Evolutionary conservation across 2,797 vertebrate species (phyloP).

Genomic region (Anguilla marmorata): DNA sequence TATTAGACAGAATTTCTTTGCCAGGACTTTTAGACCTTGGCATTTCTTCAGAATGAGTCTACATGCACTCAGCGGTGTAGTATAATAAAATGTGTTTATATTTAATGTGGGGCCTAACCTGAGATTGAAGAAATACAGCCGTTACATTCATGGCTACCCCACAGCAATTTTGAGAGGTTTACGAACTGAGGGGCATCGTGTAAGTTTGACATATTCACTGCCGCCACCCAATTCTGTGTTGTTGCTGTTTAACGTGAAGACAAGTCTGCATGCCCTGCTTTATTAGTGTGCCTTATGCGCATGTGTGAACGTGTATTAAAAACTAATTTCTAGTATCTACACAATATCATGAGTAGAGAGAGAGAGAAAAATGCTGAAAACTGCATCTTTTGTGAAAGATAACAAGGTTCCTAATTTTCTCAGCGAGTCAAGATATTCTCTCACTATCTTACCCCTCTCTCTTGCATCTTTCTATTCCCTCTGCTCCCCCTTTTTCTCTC

Average conservation of each 20-base stretch:
- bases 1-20: background rate
- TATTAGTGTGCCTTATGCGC: background rate
- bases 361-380: constrained; percentile 56
- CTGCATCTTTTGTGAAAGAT: constrained; percentile 59
- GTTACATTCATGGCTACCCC: background rate
- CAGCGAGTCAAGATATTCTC: constrained; percentile 37
- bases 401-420: constrained; percentile 60
- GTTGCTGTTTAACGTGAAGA: constrained; percentile 4
- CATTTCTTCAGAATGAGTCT: background rate
- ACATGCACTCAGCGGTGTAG: background rate
- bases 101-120: background rate
- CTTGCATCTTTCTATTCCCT: constrained; percentile 42
- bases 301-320: constrained; percentile 42
- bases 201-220: background rate
- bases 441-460: background rate
- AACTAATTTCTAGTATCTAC: constrained; percentile 56
- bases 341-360: constrained; percentile 53
- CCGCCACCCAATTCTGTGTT: background rate
- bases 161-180: background rate
- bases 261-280: background rate
- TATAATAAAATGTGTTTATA: background rate
- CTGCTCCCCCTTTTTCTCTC: constrained; percentile 26
- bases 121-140: background rate
- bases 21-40: background rate
- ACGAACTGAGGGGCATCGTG: background rate